Percentiles rank a stretch among this genome's conserved stretches.
Evolutionary conservation across 2,797 vertebrate species (phyloP).

Genomic region (Schizopygopsis malacanthus): DNA sequence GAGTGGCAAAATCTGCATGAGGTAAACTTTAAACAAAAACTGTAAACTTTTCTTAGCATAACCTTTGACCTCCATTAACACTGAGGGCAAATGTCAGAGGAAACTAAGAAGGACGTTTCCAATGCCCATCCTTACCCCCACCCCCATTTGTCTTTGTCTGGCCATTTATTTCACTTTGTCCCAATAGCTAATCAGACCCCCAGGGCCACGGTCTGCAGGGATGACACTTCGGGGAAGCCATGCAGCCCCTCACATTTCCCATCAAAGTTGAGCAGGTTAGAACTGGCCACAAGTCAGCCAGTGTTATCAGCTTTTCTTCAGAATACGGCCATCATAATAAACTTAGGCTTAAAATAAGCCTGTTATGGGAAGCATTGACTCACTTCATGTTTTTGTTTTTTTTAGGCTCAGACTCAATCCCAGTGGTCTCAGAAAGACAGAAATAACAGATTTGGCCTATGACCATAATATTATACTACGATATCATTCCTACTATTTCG

Average conservation of each 20-base stretch:
- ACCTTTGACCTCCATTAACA: conserved; percentile 79
- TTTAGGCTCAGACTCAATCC: conserved; percentile 21
- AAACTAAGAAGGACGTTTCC: conserved; percentile 74
- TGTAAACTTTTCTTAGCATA: conserved; percentile 68
- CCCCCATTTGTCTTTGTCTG: conserved; percentile 72
- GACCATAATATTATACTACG: background rate
- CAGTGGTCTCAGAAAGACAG: conserved; percentile 25
- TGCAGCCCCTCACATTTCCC: conserved; percentile 45
- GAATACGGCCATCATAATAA: conserved; percentile 28
- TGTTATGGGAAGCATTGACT: conserved; percentile 16
- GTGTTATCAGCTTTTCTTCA: conserved; percentile 4
- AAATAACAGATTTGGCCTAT: background rate
- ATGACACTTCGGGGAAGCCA: conserved; percentile 60
- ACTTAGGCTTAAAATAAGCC: conserved; percentile 22
- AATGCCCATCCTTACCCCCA: conserved; percentile 60
- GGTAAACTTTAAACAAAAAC: too few species aligned
- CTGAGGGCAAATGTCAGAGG: conserved; percentile 45
- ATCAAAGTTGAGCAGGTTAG: conserved; percentile 41
- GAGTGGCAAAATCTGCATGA: conserved; percentile 15
- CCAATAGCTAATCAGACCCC: conserved; percentile 71
- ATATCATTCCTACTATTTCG: background rate
- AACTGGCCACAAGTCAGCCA: conserved; percentile 10
- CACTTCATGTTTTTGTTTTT: background rate
- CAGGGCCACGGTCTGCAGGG: conserved; percentile 61
- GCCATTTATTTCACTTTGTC: conserved; percentile 70